A percentile compares a stretch with the other conserved stretches of the same genome.
Conservation (phyloP, 1,140 invertebrate species). For the Telenomus remus region DNA sequence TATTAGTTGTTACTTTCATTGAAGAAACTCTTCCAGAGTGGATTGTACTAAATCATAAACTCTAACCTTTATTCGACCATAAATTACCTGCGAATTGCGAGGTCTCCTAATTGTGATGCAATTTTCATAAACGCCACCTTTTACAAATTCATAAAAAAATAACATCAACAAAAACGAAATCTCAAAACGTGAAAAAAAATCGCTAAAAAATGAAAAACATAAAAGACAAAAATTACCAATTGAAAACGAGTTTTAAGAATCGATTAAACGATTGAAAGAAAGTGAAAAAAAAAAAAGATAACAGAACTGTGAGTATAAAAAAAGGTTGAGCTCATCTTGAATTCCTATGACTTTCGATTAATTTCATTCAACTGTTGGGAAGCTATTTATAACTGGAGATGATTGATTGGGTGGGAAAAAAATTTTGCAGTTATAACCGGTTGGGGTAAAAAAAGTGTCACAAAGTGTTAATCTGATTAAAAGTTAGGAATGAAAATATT, state of each 20-base stretch:
- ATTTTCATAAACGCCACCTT: too few relatives aligned
- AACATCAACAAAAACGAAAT: neutral
- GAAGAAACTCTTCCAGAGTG: slow-evolving; percentile 11
- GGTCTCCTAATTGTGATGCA: too few relatives aligned
- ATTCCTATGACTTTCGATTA: too few relatives aligned
- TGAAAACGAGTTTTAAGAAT: neutral
- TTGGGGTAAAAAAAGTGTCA: too few relatives aligned
- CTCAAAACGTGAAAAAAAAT: neutral
- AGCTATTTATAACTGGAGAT: neutral
- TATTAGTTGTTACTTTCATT: slow-evolving; percentile 51
- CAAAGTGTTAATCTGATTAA: neutral
- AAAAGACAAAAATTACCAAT: neutral
- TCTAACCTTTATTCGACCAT: too few relatives aligned
- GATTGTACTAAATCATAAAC: neutral
- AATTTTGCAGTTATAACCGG: neutral
- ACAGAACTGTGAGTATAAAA: too few relatives aligned
- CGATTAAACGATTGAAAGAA: neutral
- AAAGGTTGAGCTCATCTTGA: too few relatives aligned
- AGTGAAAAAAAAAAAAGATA: neutral
- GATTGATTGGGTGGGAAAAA: neutral
- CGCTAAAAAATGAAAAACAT: neutral
- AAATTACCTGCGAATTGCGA: too few relatives aligned
- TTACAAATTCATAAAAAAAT: too few relatives aligned
- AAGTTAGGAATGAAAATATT: slow-evolving; percentile 9
- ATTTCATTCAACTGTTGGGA: neutral